Base-by-base conservation (phyloP, 2,113 vertebrate species). In the Todiramphus saurophagus region DNA sequence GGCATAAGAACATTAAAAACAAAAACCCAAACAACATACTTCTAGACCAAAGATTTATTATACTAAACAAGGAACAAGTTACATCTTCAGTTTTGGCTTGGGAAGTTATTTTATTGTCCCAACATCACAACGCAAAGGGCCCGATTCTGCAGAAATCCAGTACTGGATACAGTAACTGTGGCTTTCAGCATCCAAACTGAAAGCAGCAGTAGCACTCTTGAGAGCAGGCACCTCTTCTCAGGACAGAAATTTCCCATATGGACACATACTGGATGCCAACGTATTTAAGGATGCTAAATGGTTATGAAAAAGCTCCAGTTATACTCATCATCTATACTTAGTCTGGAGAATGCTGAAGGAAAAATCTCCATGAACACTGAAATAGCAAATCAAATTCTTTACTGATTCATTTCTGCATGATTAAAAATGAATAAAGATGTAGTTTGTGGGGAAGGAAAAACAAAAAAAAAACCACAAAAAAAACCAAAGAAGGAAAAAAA, bases 371-470 rank as follows among this genome's bases (percentile, higher is more conserved):
- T 1, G 33, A 51, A 44, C 33, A 35, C 0, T 14, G 17, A 72
- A 60, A 64, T 0, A 46, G 51, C 18, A n/a, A 41, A 41, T 24
- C 1, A 0, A 43, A 39, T 15, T 55, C 37, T 63, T 35, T 28
- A 39, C 66, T 7, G 20, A 77, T 48, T 64, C 5, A 18, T 82
- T 83, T 68, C 37, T 46, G 46, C 3, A 8, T 28, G 74, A 64
- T 5, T 51, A 28, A 62, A n/a, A 90, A 82, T 44, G 72, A 92
- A 4, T 67, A 39, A 64, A 39, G 43, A 77, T 72, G 72, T 2
- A 14, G 58, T 62, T 85, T 67, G 24, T 7, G 33, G 60, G 35
- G 11, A 0, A 7, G 4, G 15, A 2, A 0, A 0, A 11, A 30
- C 44, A 46, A 50, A 25, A 12, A 23, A 51, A 51, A 25, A 51